Conservation (phyloP, 1,140 invertebrate species). For the Caenorhabditis briggsae region DNA sequence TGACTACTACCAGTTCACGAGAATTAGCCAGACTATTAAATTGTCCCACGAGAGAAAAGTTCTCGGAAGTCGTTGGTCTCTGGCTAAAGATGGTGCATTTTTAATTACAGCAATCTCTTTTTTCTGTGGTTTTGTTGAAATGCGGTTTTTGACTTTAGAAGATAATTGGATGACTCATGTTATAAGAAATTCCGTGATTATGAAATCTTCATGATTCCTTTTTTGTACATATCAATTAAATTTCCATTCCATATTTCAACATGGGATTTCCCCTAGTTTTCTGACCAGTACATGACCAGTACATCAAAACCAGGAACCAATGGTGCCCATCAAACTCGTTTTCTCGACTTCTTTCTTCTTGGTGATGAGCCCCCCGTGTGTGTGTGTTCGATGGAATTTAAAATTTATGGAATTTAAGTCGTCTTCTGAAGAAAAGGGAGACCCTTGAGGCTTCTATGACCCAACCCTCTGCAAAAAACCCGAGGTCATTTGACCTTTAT, state of each 20-base stretch:
- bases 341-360: background rate
- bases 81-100: background rate
- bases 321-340: background rate
- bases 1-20: too few relatives aligned
- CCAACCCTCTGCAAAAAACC: conserved; percentile 14
- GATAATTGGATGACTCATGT: too few relatives aligned
- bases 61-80: conserved; percentile 7
- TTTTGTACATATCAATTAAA: background rate
- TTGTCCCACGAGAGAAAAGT: background rate
- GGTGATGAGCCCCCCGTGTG: background rate
- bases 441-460: background rate
- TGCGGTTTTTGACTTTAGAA: too few relatives aligned
- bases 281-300: background rate
- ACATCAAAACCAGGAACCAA: background rate
- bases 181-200: background rate
- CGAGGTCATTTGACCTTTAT: background rate
- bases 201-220: background rate
- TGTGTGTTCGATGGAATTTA: conserved; percentile 35
- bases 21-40: too few relatives aligned
- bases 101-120: background rate
- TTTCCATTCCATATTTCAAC: background rate
- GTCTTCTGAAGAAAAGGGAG: conserved; percentile 22
- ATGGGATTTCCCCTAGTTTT: background rate
- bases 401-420: conserved; percentile 53
- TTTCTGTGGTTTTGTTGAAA: too few relatives aligned